Evolutionary conservation across 2,113 vertebrate species (phyloP), one percentile per base, ranked within the genome.

Genomic region (Potamarius usumacintae): DNA sequence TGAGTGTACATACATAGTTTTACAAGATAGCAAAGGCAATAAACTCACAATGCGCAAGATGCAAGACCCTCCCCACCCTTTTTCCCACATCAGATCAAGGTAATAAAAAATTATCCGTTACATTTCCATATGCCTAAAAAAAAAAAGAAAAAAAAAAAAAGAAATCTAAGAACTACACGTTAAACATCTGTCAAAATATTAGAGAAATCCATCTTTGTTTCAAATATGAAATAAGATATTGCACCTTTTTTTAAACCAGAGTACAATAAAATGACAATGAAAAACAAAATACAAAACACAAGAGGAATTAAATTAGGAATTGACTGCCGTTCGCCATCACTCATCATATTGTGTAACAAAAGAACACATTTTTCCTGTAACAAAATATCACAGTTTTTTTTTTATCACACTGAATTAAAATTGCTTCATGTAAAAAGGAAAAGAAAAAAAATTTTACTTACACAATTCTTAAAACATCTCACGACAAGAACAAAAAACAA

Each of bases 151-250:
- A 25, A 48, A 94, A 92, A 93, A 92, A 89, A 94, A 92, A 93
- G 92, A 89, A 52, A 91, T 90, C 91, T 94, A 94, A 95, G 93
- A 96, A 93, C 94, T 95, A 96, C 93, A 94, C 92, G 94, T 94
- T 95, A 95, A 94, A 95, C 94, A 89, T 94, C 92, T 92, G 92
- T 94, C 93, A 95, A 95, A 95, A 95, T 94, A 95, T 94, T 94
- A 94, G 92, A 94, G 92, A 96, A 88, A 94, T 85, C 94, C 94
- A 94, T 96, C 94, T 96, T 96, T 95, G 94, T 96, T 95, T 95
- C 94, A 94, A 94, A 94, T 94, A 91, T 94, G 95, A 96, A 96
- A 96, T 95, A 93, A 95, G 95, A 96, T 95, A 96, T 96, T 96
- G 95, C 95, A 96, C 95, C 95, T 94, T 93, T 92, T 94, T 90